Evolutionary conservation across 2,888 invertebrate genomes (phyloP), one percentile per base, ranked within the genome.

Genomic region (Blera fallax): DNA sequence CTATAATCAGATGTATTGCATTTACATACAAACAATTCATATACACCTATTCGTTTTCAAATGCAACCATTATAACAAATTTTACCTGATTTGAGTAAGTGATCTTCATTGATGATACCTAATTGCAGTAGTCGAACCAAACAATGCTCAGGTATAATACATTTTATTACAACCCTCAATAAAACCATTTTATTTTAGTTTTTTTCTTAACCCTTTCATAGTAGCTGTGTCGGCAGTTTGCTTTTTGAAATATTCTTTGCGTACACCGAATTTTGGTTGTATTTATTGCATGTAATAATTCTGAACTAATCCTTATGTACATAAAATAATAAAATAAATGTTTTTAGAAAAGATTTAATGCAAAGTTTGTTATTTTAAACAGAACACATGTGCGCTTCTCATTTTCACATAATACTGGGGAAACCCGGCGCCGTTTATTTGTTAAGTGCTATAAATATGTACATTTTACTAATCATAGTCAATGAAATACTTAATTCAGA

Each of bases 391-490:
- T 60, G 16, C n/a, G n/a, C 11, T 43, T 56, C 11, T 45, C 11
- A 21, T 54, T 65, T 56, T 18, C 43, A 10, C 11, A 21, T 32
- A 52, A 62, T 40, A 14, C 34, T 32, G 45, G 76, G 76, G 14
- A 77, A 77, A 67, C 40, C 76, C 76, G 67, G 76, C 76, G 76
- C 76, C 76, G 18, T 60, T 50, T 58, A 40, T 67, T 56, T 56
- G 56, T 24, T 34, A 2, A 62, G 14, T 37, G 37, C 11, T 48
- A 10, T 14, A 10, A 52, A 65, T n/a, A n/a, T n/a, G n/a, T 56
- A 18, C 56, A 37, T 34, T 65, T 76, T 21, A 74, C 52, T 64
- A 54, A 54, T 64, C 64, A 18, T 14, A 56, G 43, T 56, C 24
- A 64, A 54, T 64, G 64, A 54, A 73, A 58, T 10, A 11, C 16